Percentiles rank a stretch among this genome's conserved stretches.
Evolutionary conservation across 2,113 vertebrate genomes (phyloP).

Genomic region (Eulacestoma nigropectus): DNA sequence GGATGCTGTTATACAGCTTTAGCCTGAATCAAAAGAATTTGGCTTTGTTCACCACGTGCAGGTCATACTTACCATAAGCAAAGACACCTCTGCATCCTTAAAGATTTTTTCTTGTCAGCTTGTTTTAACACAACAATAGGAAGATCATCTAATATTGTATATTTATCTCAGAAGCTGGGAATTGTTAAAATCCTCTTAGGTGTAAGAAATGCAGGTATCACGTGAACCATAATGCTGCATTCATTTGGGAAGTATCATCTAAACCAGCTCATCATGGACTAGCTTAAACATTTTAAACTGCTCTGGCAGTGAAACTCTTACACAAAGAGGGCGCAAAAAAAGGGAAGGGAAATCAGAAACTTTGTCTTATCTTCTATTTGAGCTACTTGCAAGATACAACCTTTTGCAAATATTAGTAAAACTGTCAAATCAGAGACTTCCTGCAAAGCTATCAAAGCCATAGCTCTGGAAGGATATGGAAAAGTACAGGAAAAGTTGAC

Average conservation of each 20-base stretch:
- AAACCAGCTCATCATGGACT: background rate
- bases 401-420: background rate
- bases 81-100: background rate
- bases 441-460: background rate
- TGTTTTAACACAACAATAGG: background rate
- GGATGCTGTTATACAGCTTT: background rate
- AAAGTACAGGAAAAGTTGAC: background rate
- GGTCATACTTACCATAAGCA: background rate
- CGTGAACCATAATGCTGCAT: background rate
- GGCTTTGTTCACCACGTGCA: background rate
- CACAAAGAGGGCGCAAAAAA: accelerated
- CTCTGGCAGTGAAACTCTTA: background rate
- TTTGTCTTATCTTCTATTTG: background rate
- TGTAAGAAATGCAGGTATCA: background rate
- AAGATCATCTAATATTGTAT: background rate
- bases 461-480: background rate
- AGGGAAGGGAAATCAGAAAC: background rate
- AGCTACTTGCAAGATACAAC: background rate
- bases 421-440: background rate
- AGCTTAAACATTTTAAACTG: background rate
- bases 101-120: background rate
- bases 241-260: background rate
- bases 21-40: background rate
- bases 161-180: background rate
- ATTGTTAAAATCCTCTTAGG: background rate